Conservation (phyloP, 64 coral and sea anemone genomes). For the Montipora foliosa region DNA sequence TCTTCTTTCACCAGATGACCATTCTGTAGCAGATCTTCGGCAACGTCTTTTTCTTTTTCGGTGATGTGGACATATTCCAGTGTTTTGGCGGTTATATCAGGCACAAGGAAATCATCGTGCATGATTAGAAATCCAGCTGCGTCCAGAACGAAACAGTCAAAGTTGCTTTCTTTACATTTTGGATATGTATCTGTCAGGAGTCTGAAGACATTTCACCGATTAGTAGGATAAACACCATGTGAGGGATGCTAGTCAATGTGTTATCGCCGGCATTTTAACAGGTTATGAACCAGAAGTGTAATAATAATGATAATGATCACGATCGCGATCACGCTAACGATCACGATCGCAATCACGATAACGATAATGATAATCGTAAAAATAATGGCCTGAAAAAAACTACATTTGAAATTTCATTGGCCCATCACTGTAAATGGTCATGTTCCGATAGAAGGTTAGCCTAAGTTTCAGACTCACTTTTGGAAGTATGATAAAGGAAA, state of each 20-base stretch:
- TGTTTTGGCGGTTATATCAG: background rate
- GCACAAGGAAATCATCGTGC: conserved; percentile 35
- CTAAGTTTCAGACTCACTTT: conserved; percentile 17
- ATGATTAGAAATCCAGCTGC: conserved; percentile 11
- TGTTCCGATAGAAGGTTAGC: no score
- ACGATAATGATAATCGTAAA: no score
- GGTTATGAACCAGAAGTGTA: background rate
- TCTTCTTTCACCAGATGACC: conserved; percentile 3
- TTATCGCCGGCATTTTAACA: background rate
- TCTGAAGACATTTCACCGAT: background rate
- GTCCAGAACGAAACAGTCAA: conserved; percentile 30
- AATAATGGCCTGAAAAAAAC: no score
- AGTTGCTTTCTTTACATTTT: background rate
- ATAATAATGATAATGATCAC: no score
- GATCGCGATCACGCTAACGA: no score
- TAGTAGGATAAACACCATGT: background rate
- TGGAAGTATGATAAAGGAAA: conserved; percentile 57
- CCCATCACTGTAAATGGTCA: no score
- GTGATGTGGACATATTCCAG: conserved; percentile 56
- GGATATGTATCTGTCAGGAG: conserved; percentile 20
- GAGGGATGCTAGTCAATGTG: no score
- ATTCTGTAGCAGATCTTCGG: conserved; percentile 35
- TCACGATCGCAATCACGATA: no score
- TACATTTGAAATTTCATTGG: no score
- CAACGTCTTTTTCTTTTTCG: background rate